Conservation (phyloP, 2,888 invertebrate genomes). For the Sylvicola fuscatus region DNA sequence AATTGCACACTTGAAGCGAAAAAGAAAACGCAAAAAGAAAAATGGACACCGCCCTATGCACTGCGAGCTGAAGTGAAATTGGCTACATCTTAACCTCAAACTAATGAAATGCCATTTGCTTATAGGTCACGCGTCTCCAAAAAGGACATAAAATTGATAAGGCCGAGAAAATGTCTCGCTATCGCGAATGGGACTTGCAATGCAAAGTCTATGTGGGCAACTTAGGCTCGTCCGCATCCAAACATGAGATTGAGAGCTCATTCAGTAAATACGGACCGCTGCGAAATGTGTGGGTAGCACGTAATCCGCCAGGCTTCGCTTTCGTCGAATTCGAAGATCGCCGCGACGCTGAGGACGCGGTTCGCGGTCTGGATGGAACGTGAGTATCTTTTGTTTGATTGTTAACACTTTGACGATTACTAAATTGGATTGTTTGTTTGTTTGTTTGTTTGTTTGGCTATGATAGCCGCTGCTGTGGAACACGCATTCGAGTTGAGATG, state of each 20-base stretch:
- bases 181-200: conserved; percentile 58
- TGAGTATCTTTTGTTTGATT: conserved; percentile 25
- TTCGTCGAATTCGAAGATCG: conserved; percentile 76
- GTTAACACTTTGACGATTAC: conserved; percentile 16
- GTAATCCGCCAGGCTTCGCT: conserved; percentile 78
- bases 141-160: no score
- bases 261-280: conserved; percentile 71
- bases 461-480: conserved; percentile 71
- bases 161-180: conserved; percentile 19
- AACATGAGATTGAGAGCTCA: conserved; percentile 65
- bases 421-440: conserved; percentile 25
- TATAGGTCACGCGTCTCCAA: no score
- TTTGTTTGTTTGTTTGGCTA: conserved; percentile 10
- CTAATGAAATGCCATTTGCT: no score
- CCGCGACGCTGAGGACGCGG: conserved; percentile 68
- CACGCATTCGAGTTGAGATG: conserved; percentile 82
- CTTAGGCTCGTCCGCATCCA: conserved; percentile 67
- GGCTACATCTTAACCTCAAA: no score
- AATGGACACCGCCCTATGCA: no score
- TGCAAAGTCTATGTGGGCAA: conserved; percentile 85
- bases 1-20: no score
- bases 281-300: conserved; percentile 77
- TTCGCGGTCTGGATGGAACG: conserved; percentile 61
- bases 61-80: no score
- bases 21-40: no score